A percentile compares a stretch with the other conserved stretches of the same genome.
These are phyloP conservation scores for Eulacestoma nigropectus DNA, from an alignment of 2,113 vertebrate genomes.

Conservation along the genomic window DNA sequence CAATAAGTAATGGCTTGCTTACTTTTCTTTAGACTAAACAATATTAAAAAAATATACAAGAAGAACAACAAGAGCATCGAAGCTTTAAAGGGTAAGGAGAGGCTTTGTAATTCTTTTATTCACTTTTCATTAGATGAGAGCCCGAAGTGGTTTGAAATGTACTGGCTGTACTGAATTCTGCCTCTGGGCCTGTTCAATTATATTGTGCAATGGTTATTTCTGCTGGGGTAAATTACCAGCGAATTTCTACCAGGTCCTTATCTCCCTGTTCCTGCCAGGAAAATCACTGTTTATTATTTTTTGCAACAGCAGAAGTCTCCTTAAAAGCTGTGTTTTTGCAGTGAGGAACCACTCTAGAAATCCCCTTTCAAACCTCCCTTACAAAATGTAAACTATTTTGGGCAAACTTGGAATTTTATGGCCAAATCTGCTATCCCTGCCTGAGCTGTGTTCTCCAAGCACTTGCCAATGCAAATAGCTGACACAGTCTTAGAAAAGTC, in stretches of 20 bases:
- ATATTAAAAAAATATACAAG: conserved; percentile 81
- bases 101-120: not conserved
- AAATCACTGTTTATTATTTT: not conserved
- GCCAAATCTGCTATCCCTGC: not conserved
- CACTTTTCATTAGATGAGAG: not conserved
- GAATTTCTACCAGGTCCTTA: not conserved
- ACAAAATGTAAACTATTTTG: not conserved
- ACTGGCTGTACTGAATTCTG: not conserved
- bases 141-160: not conserved
- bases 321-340: not conserved
- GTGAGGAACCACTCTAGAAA: not conserved
- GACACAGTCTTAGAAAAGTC: not conserved
- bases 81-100: conserved; percentile 79
- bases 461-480: not conserved
- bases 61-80: conserved; percentile 73
- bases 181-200: not conserved
- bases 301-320: not conserved
- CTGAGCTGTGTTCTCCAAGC: not conserved
- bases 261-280: not conserved
- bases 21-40: conserved; percentile 73
- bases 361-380: not conserved
- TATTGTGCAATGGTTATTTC: not conserved
- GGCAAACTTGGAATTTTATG: not conserved
- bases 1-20: not conserved
- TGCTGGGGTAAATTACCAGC: not conserved